Conservation (phyloP, 1,140 invertebrate species). For the Tenebrio molitor region DNA sequence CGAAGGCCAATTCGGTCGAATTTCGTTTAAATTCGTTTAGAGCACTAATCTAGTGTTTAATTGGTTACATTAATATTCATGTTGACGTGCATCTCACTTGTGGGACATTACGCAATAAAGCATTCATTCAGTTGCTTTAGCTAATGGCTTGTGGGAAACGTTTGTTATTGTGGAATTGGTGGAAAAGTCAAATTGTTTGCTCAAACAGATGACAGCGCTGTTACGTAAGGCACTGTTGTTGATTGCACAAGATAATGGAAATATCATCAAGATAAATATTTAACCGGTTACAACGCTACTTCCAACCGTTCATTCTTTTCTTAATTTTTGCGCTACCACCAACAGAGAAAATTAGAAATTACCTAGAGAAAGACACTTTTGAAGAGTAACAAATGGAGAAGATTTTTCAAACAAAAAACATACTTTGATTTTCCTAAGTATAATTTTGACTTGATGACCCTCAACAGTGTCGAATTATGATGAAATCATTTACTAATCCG, state of each 20-base stretch:
- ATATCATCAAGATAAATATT: slow-evolving; percentile 29
- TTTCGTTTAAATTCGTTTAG: too few species aligned
- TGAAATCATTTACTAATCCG: too few species aligned
- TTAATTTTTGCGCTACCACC: not conserved
- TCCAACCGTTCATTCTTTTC: slow-evolving; percentile 3
- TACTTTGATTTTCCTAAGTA: too few species aligned
- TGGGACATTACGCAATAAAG: slow-evolving; percentile 1
- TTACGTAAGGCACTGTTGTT: slow-evolving; percentile 25
- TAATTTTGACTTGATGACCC: too few species aligned
- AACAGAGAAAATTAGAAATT: too few species aligned
- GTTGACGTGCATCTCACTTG: not conserved
- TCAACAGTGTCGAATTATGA: too few species aligned
- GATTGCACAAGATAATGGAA: slow-evolving; percentile 3
- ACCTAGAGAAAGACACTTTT: too few species aligned
- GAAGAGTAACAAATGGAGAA: too few species aligned
- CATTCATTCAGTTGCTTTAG: slow-evolving; percentile 9
- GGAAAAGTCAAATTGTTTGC: slow-evolving; percentile 18
- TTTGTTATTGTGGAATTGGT: slow-evolving; percentile 12
- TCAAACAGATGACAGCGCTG: not conserved
- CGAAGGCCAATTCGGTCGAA: slow-evolving; percentile 1
- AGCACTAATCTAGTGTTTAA: not conserved
- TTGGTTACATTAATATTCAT: not conserved
- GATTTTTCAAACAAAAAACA: too few species aligned
- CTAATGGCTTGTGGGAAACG: slow-evolving; percentile 21
- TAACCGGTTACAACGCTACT: slow-evolving; percentile 3